Percentiles rank a stretch among this genome's conserved stretches.
phyloP scores from a whole-genome alignment of 1,140 invertebrate species.

The Conus ventricosus region DNA sequence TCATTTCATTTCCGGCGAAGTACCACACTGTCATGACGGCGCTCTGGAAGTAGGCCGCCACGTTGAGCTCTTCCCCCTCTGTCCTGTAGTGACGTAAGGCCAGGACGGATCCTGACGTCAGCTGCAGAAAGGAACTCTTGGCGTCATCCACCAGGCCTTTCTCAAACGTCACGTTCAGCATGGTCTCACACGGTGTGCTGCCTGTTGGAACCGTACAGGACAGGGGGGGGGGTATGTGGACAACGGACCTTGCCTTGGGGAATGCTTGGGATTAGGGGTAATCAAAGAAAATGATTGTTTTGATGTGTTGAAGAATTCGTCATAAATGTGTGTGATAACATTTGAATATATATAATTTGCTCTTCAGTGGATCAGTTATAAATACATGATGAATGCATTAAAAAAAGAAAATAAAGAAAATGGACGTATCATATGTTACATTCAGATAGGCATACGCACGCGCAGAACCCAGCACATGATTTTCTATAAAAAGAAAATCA shows the following conservation, averaged over 20 bases:
- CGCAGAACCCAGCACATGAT: too few relatives aligned
- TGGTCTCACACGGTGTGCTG: constrained; percentile 48
- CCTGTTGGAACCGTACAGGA: constrained; percentile 27
- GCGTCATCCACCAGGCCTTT: constrained; percentile 47
- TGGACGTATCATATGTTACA: too few relatives aligned
- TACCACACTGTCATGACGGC: constrained; percentile 48
- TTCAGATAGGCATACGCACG: too few relatives aligned
- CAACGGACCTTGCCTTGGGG: background rate
- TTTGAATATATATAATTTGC: too few relatives aligned
- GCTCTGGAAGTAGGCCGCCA: constrained; percentile 46
- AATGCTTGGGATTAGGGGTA: background rate
- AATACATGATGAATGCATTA: too few relatives aligned
- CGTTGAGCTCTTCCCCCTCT: constrained; percentile 15
- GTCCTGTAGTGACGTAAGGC: constrained; percentile 10
- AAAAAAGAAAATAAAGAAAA: too few relatives aligned
- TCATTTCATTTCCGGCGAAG: constrained; percentile 54
- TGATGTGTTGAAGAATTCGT: too few relatives aligned
- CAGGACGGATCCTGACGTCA: constrained; percentile 24
- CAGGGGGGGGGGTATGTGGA: background rate
- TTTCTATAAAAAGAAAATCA: too few relatives aligned
- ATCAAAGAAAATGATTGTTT: background rate
- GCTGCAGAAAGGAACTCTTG: constrained; percentile 49
- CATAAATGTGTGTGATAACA: too few relatives aligned
- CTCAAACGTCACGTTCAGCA: constrained; percentile 57
- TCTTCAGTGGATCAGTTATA: too few relatives aligned